A percentile compares a stretch with the other conserved stretches of the same genome.
Conservation (phyloP, 2,797 vertebrate genomes). For the Champsocephalus esox region DNA sequence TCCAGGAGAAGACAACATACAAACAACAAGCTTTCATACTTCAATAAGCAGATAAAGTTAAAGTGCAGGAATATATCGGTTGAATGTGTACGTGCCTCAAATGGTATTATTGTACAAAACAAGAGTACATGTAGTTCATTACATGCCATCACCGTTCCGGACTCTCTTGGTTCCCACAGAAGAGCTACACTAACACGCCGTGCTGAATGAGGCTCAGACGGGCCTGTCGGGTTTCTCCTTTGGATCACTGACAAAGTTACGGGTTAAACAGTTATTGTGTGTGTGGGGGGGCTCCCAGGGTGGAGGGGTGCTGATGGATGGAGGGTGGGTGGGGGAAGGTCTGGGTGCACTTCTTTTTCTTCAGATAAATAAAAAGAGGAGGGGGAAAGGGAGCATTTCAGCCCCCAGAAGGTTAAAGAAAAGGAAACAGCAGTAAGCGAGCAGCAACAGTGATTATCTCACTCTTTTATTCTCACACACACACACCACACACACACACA, state of each 20-base stretch:
- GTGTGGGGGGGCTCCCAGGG: constrained; percentile 54
- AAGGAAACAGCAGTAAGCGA: constrained; percentile 57
- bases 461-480: constrained; percentile 34
- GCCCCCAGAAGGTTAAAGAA: constrained; percentile 53
- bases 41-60: no score
- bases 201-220: constrained; percentile 47
- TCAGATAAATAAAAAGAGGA: constrained; percentile 49
- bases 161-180: constrained; percentile 37
- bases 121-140: no score
- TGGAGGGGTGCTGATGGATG: constrained; percentile 38
- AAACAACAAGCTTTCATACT: no score
- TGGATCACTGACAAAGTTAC: constrained; percentile 35
- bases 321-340: constrained; percentile 36
- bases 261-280: constrained; percentile 66
- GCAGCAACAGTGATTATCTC: constrained; percentile 54
- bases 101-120: no score
- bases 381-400: constrained; percentile 45
- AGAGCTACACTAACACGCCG: constrained; percentile 7
- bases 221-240: constrained; percentile 60
- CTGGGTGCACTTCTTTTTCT: constrained; percentile 58
- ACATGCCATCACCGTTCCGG: no score
- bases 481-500: constrained; percentile 28
- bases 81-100: no score
- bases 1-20: no score
- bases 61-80: no score